Base-by-base conservation (phyloP, 1,140 invertebrate genomes). In the Drosophila tsacasi region DNA sequence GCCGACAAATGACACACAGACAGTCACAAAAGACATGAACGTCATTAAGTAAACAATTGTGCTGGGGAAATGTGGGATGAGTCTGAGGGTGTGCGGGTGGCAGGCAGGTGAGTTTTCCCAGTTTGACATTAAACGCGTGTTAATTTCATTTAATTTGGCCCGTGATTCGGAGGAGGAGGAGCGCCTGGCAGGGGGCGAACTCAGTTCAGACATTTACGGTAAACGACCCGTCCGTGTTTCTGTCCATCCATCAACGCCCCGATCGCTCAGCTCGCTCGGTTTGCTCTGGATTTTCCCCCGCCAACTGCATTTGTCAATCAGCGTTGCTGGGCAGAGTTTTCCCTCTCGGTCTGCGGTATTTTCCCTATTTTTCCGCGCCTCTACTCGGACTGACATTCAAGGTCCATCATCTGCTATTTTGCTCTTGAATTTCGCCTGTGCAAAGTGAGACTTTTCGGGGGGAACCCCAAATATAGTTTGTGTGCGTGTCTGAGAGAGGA, bases 101-200 rank as follows among this genome's bases (percentile, higher is more conserved):
- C 77, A 75, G 79, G 83, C 79, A 89, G 84, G 84, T 89, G 84
- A 84, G 68, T 72, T 72, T 27, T 44, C 58, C 72, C 71, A 58
- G 83, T 59, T 74, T 89, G 83, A 87, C 83, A 87, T 89, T 89
- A 87, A 87, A 87, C 84, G 85, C 84, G 84, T 87, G 84, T 87
- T 87, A 87, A 87, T 87, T 87, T 87, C 74, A 90, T 83, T 90
- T 87, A 89, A 87, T 87, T 89, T 89, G 81, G 84, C 69, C 54
- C 74, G 66, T 73, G 81, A 66, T 78, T 77, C 65, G 46, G 21
- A 30, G 10, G 21, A 54, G 37, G 27, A 12, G 25, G 8, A 30
- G 37, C 10, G 21, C 1, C 13, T 23, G 25, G 10, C 42, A 25
- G 19, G 15, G 44, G 64, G 27, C 12, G 13, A 30, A 21, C 42